phyloP scores from a whole-genome alignment of 64 coral and sea anemone genomes.

The Anthopleura sola region DNA sequence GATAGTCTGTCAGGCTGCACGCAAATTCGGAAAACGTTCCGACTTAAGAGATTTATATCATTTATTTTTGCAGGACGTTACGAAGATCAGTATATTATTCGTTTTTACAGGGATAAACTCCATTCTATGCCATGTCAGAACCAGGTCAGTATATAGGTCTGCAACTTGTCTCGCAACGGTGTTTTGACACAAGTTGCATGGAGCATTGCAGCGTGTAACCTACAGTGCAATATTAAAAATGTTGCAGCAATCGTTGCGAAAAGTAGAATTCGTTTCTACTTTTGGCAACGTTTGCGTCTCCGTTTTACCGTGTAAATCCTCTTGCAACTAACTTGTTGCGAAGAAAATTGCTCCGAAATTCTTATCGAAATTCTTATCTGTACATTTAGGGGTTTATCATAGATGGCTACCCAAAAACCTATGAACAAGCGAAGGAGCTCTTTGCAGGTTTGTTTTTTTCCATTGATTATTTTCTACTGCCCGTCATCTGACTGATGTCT shows the following conservation, averaged over 20 bases:
- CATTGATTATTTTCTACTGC: neutral
- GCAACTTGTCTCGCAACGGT: too few relatives aligned
- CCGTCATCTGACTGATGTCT: neutral
- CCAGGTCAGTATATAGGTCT: slow-evolving; percentile 57
- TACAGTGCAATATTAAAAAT: too few relatives aligned
- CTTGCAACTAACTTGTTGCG: too few relatives aligned
- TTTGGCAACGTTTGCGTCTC: too few relatives aligned
- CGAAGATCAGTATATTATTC: slow-evolving; percentile 95
- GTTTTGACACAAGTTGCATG: too few relatives aligned
- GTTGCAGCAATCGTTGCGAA: too few relatives aligned
- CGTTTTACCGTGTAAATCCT: too few relatives aligned
- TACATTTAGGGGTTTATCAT: slow-evolving; percentile 88
- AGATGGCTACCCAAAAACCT: slow-evolving; percentile 97
- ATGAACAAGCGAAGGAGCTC: slow-evolving; percentile 92
- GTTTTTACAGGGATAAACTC: slow-evolving; percentile 91
- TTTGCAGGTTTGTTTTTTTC: slow-evolving; percentile 67
- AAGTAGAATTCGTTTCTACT: too few relatives aligned
- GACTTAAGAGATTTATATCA: neutral
- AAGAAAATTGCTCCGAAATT: too few relatives aligned
- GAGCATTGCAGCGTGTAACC: too few relatives aligned
- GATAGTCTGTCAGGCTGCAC: too few relatives aligned
- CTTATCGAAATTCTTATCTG: neutral
- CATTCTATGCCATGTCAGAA: slow-evolving; percentile 99
- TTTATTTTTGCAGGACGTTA: slow-evolving; percentile 65
- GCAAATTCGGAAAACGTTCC: too few relatives aligned